Evolutionary conservation across 1,140 invertebrate species (phyloP).

Genomic region (Tetragonula clypearis): DNA sequence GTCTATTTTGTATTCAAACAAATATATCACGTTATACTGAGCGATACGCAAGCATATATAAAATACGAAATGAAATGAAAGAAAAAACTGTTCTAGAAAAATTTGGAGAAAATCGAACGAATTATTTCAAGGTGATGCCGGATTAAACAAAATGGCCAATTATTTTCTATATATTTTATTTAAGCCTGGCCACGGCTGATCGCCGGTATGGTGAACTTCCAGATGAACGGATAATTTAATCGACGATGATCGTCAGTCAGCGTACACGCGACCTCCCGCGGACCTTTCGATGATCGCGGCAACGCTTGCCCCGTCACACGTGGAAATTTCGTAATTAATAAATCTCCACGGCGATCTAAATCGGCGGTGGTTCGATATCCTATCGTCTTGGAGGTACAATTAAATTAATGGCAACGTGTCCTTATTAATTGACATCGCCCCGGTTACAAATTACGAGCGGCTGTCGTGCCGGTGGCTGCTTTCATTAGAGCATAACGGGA

Average conservation of each 20-base stretch:
- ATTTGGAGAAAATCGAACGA: no score
- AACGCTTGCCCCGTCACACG: neutral
- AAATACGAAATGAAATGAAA: no score
- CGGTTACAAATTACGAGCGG: slow-evolving; percentile 70
- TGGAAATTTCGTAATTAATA: slow-evolving; percentile 53
- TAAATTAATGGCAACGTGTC: slow-evolving; percentile 72
- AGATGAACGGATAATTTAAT: slow-evolving; percentile 53
- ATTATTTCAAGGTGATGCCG: no score
- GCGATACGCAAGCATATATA: no score
- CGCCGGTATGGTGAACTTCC: neutral
- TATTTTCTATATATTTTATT: no score
- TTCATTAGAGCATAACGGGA: slow-evolving; percentile 55
- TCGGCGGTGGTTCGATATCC: neutral
- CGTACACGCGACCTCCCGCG: slow-evolving; percentile 21
- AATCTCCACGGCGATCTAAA: slow-evolving; percentile 31
- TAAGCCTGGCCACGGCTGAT: no score
- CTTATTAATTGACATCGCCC: slow-evolving; percentile 74
- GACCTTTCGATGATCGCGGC: slow-evolving; percentile 27
- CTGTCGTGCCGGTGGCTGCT: slow-evolving; percentile 50
- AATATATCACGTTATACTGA: no score
- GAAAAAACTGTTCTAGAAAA: no score
- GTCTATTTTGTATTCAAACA: no score
- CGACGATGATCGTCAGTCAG: slow-evolving; percentile 31
- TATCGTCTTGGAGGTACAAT: slow-evolving; percentile 54
- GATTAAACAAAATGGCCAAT: no score